Evolutionary conservation across 2,113 vertebrate species (phyloP).

Genomic region (Oreotrochilus melanogaster): DNA sequence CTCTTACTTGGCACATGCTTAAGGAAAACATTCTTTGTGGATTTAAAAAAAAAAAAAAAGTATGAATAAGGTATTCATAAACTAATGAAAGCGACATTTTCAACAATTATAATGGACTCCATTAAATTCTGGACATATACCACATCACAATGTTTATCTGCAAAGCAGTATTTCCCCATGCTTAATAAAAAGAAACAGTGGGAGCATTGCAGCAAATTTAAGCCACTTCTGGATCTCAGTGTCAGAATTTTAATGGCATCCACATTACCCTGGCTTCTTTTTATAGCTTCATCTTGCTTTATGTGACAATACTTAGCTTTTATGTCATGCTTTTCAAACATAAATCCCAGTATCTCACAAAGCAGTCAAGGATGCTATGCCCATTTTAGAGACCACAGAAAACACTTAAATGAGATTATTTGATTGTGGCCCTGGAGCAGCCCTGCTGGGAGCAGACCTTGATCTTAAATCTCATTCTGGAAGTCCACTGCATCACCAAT

Average conservation of each 20-base stretch:
- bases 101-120: conserved; percentile 20
- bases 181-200: neutral
- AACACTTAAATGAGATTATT: neutral
- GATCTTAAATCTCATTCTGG: neutral
- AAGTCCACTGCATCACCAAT: neutral
- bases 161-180: neutral
- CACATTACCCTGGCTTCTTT: neutral
- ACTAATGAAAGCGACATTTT: conserved; percentile 55
- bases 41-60: neutral
- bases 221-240: neutral
- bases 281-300: neutral
- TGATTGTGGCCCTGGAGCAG: neutral
- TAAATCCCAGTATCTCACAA: neutral
- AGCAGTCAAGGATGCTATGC: neutral
- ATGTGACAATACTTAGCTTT: neutral
- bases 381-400: neutral
- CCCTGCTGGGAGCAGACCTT: neutral
- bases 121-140: conserved; percentile 35
- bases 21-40: conserved; percentile 36
- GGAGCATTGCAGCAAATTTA: neutral
- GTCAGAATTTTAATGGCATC: neutral
- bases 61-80: conserved; percentile 52
- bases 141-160: conserved; percentile 31
- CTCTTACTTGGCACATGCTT: conserved; percentile 36
- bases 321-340: neutral